A percentile compares a stretch with the other conserved stretches of the same genome.
Conservation (phyloP, 1,140 invertebrate species). For the Antheraea pernyi region DNA sequence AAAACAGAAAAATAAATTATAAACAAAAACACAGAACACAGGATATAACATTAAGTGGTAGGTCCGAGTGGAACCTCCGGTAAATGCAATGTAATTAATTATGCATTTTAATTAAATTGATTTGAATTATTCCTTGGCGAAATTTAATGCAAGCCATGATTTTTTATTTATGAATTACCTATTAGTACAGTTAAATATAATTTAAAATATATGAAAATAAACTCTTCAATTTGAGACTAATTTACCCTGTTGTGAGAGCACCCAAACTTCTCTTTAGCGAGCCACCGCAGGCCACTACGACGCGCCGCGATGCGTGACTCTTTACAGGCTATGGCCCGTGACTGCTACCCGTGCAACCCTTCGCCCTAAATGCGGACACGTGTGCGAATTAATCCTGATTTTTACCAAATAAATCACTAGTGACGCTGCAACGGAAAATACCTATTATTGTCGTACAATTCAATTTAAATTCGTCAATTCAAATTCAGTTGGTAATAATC, state of each 20-base stretch:
- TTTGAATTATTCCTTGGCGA: too few relatives aligned
- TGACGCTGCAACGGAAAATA: constrained; percentile 7
- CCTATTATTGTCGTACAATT: not conserved
- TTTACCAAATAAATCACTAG: constrained; percentile 55
- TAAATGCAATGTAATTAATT: too few relatives aligned
- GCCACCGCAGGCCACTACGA: constrained; percentile 44
- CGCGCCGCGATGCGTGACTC: constrained; percentile 61
- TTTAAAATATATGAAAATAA: not conserved
- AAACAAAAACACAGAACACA: too few relatives aligned
- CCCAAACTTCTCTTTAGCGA: constrained; percentile 9
- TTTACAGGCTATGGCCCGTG: constrained; percentile 71
- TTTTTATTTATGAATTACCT: too few relatives aligned
- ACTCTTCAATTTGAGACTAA: not conserved
- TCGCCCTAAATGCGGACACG: constrained; percentile 70
- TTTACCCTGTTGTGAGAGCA: not conserved
- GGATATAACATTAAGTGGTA: too few relatives aligned
- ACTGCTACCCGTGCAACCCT: constrained; percentile 60
- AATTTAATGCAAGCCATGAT: too few relatives aligned
- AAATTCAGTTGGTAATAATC: constrained; percentile 5
- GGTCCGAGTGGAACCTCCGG: too few relatives aligned
- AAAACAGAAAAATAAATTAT: too few relatives aligned
- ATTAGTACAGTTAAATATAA: not conserved
- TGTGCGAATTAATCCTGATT: constrained; percentile 71
- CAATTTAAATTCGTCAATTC: constrained; percentile 5
- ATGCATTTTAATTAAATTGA: too few relatives aligned